These are phyloP conservation scores for Lacanobia oleracea DNA, from an alignment of 2,888 invertebrate genomes.

Conservation along the genomic window DNA sequence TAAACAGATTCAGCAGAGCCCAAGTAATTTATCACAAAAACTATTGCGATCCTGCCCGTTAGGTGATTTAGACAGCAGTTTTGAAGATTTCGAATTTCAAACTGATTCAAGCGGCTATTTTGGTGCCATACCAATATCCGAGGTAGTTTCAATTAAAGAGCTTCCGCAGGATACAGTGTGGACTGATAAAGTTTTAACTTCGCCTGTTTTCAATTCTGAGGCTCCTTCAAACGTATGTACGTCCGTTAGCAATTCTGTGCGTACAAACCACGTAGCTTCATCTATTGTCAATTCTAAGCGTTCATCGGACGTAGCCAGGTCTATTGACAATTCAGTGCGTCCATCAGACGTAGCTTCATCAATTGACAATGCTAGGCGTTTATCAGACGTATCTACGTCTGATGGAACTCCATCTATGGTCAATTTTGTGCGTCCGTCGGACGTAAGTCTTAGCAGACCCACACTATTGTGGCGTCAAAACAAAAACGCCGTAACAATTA, in stretches of 20 bases:
- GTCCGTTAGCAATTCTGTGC: background rate
- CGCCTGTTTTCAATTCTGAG: constrained; percentile 70
- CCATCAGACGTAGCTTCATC: constrained; percentile 36
- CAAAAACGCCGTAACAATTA: constrained; percentile 73
- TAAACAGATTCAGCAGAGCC: background rate
- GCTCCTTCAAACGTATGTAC: constrained; percentile 59
- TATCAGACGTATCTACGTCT: background rate
- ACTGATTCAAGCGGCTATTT: background rate
- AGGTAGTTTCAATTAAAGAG: constrained; percentile 28
- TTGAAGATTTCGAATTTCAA: constrained; percentile 56
- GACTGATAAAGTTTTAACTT: background rate
- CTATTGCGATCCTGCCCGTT: constrained; percentile 78
- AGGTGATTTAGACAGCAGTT: constrained; percentile 73
- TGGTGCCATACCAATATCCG: constrained; percentile 19
- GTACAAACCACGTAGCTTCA: background rate
- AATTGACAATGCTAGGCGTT: background rate
- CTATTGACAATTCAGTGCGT: too few relatives aligned
- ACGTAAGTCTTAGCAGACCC: constrained; percentile 69
- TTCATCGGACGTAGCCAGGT: too few relatives aligned
- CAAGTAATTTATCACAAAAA: constrained; percentile 56
- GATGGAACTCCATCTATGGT: constrained; percentile 48
- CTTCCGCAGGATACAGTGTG: constrained; percentile 2
- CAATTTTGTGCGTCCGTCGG: background rate
- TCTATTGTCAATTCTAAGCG: background rate
- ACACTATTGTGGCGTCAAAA: constrained; percentile 83